Conservation (phyloP, 2,888 invertebrate species). For the Ecliptopera silaceata region DNA sequence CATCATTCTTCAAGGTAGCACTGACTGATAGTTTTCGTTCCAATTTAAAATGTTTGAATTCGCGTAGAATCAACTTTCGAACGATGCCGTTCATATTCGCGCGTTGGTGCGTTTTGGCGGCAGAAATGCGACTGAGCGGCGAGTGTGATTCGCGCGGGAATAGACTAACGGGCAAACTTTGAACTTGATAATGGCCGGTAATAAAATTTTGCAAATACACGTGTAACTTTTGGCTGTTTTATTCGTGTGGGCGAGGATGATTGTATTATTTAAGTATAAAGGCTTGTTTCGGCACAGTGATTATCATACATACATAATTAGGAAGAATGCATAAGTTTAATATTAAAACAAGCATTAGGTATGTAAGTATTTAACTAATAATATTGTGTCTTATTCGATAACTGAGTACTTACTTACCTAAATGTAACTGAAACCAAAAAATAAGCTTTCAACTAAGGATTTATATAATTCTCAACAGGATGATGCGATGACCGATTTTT, state of each 20-base stretch:
- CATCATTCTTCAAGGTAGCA: slow-evolving; percentile 51
- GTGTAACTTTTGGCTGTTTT: background rate
- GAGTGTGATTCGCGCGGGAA: background rate
- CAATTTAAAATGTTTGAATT: slow-evolving; percentile 63
- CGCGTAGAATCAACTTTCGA: slow-evolving; percentile 64
- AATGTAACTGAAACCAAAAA: too few species aligned
- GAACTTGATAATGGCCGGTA: slow-evolving; percentile 33
- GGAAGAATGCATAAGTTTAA: too few species aligned
- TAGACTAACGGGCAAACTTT: slow-evolving; percentile 29
- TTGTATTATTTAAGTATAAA: background rate
- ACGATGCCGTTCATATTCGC: slow-evolving; percentile 59
- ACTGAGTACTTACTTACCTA: too few species aligned
- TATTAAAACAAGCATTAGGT: too few species aligned
- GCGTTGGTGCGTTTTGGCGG: slow-evolving; percentile 43
- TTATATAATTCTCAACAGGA: too few species aligned
- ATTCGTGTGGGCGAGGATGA: background rate
- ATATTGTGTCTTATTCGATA: too few species aligned
- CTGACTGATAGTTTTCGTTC: slow-evolving; percentile 59
- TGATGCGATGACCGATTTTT: too few species aligned
- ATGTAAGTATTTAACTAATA: too few species aligned
- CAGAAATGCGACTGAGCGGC: slow-evolving; percentile 46
- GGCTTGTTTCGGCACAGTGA: background rate
- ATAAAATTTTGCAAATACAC: background rate
- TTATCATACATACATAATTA: too few species aligned
- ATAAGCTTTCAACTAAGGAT: too few species aligned